These are phyloP conservation scores for Enteromius fasciolatus DNA, from an alignment of 2,797 vertebrate genomes.

Conservation along the genomic window DNA sequence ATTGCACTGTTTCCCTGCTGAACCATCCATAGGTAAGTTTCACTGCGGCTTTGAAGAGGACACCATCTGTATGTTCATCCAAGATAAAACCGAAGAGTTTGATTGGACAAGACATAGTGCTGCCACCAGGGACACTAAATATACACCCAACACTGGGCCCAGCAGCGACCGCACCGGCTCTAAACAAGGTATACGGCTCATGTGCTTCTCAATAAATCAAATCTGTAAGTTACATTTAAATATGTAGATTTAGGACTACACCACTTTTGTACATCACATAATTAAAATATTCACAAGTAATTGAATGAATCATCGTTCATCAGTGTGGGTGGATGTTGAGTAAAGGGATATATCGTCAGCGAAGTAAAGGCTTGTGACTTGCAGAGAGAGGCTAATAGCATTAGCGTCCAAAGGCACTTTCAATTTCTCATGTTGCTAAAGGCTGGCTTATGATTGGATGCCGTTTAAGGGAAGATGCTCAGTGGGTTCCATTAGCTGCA, in stretches of 20 bases:
- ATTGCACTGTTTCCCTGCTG: not conserved
- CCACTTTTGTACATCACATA: not conserved
- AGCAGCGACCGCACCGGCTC: constrained; percentile 88
- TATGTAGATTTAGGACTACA: not conserved
- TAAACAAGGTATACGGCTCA: constrained; percentile 84
- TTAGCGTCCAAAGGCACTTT: constrained; percentile 43
- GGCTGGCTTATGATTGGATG: not conserved
- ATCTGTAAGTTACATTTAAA: not conserved
- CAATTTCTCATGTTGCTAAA: constrained; percentile 42
- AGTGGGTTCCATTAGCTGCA: constrained; percentile 32
- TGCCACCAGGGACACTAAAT: constrained; percentile 89
- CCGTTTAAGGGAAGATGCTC: constrained; percentile 28
- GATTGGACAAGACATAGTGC: constrained; percentile 96
- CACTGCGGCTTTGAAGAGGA: constrained; percentile 94
- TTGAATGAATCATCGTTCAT: not conserved
- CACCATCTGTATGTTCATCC: constrained; percentile 91
- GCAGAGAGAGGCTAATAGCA: constrained; percentile 29
- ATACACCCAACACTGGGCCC: constrained; percentile 93
- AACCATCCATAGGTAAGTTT: constrained; percentile 85
- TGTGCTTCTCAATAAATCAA: constrained; percentile 17
- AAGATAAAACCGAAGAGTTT: constrained; percentile 91
- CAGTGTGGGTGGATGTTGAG: not conserved
- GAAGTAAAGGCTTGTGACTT: constrained; percentile 39
- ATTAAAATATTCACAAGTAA: not conserved
- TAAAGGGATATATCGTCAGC: constrained; percentile 12